A percentile compares a stretch with the other conserved stretches of the same genome.
Conservation (phyloP, 2,888 invertebrate species). For the Drosophila engyochracea region DNA sequence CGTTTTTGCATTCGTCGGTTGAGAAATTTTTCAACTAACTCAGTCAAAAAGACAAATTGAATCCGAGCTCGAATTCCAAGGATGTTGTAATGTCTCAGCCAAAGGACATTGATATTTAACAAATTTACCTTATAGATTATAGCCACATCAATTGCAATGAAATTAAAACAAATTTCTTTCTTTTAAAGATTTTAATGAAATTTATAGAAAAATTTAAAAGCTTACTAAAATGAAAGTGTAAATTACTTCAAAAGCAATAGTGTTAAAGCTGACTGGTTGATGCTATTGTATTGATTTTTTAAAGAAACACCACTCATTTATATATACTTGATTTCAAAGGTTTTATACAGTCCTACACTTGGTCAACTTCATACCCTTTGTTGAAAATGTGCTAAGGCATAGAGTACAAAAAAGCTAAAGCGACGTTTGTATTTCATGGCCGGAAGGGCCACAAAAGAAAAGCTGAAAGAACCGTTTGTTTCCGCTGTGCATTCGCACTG, state of each 20-base stretch:
- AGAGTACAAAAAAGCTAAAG: constrained; percentile 37
- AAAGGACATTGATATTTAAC: neutral
- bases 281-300: neutral
- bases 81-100: neutral
- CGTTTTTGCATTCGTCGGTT: neutral
- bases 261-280: neutral
- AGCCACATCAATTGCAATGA: neutral
- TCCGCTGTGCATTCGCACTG: constrained; percentile 60
- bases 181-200: neutral
- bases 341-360: neutral
- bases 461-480: constrained; percentile 66
- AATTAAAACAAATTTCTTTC: neutral
- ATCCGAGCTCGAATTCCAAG: neutral
- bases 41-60: neutral
- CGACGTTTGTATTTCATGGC: constrained; percentile 72
- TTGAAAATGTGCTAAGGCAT: neutral
- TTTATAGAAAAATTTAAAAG: neutral
- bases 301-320: neutral
- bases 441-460: constrained; percentile 66
- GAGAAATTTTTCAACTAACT: neutral
- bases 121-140: neutral
- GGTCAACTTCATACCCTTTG: neutral
- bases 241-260: neutral
- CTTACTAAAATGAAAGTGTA: neutral
- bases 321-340: neutral